phyloP scores from a whole-genome alignment of 2,113 vertebrate species.

The Felis catus region F.catus_Fca126_mat1.0 CM031418.1:45922501-45923000 shows the following conservation, averaged over 20 bases:
- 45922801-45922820: background rate
- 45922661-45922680: background rate
- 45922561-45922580: background rate
- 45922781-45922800: background rate
- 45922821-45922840: background rate
- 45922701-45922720: background rate
- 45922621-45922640: background rate
- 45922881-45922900: background rate
- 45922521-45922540: constrained; percentile 29
- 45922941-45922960: background rate
- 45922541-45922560: background rate
- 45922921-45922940: background rate
- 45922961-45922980: background rate
- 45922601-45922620: background rate
- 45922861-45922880: background rate
- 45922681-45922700: background rate
- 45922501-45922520: constrained; percentile 32
- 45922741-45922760: background rate
- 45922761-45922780: background rate
- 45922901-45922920: background rate
- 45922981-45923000: background rate
- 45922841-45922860: background rate
- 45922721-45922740: background rate
- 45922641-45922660: background rate
- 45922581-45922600: background rate